Evolutionary conservation across 2,888 invertebrate genomes (phyloP).

Genomic region (Eugnorisma glareosa): DNA sequence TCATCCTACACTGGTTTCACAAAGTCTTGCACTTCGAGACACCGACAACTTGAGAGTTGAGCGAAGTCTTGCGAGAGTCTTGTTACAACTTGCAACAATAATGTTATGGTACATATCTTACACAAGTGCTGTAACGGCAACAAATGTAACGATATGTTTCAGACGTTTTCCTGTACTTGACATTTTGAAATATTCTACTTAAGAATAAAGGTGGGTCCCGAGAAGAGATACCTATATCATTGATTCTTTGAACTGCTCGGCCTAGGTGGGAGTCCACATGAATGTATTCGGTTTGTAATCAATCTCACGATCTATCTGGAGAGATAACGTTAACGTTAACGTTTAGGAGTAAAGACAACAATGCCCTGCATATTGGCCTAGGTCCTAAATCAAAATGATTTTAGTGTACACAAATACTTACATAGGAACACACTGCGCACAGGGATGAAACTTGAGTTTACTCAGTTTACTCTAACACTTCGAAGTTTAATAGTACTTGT

Average conservation of each 20-base stretch:
- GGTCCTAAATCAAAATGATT: neutral
- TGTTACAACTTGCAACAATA: conserved; percentile 50
- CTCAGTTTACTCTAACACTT: conserved; percentile 41
- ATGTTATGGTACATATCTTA: conserved; percentile 23
- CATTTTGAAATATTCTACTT: neutral
- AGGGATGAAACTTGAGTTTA: conserved; percentile 18
- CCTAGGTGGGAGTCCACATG: neutral
- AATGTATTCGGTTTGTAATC: neutral
- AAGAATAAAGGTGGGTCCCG: neutral
- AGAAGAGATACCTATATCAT: neutral
- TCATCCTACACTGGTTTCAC: conserved; percentile 25
- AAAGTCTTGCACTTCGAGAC: conserved; percentile 40
- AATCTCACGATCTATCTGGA: neutral
- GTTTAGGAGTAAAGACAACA: no score
- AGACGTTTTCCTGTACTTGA: neutral
- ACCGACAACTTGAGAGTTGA: conserved; percentile 47
- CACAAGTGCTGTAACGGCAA: neutral
- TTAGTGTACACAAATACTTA: neutral
- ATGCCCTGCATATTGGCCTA: neutral
- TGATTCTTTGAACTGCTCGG: neutral
- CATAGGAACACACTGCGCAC: neutral
- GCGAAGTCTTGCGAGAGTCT: conserved; percentile 42
- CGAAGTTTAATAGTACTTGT: conserved; percentile 48
- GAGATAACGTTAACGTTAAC: no score
- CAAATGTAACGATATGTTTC: neutral